Conservation (phyloP, 64 coral and sea anemone species). For the Trachythela sp. region DNA sequence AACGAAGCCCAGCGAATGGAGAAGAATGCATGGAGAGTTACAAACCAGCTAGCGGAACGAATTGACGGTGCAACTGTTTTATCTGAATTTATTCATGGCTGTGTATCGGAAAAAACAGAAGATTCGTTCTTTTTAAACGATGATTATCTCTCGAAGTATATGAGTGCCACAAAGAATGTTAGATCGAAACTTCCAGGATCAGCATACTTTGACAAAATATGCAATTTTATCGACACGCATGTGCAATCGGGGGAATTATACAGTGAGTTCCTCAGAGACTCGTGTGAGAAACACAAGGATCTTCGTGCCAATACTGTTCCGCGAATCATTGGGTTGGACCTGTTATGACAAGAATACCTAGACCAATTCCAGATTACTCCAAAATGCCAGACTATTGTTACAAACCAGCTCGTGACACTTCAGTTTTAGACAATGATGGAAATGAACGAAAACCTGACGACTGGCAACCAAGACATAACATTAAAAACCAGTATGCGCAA, state of each 20-base stretch:
- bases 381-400: slow-evolving; percentile 54
- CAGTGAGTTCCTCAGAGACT: slow-evolving; percentile 64
- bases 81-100: slow-evolving; percentile 51
- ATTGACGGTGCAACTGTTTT: slow-evolving; percentile 50
- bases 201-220: slow-evolving; percentile 64
- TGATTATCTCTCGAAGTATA: slow-evolving; percentile 58
- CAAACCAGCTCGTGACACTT: slow-evolving; percentile 52
- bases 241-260: slow-evolving; percentile 64
- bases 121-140: slow-evolving; percentile 68
- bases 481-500: no score
- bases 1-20: slow-evolving; percentile 20
- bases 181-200: slow-evolving; percentile 40
- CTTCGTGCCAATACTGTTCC: slow-evolving; percentile 52
- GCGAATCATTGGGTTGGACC: slow-evolving; percentile 53
- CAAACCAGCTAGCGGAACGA: slow-evolving; percentile 33
- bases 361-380: slow-evolving; percentile 49
- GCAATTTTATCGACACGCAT: slow-evolving; percentile 59
- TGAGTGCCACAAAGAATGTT: slow-evolving; percentile 59
- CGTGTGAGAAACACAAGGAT: slow-evolving; percentile 54
- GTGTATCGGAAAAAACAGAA: slow-evolving; percentile 60
- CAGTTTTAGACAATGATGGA: slow-evolving; percentile 54
- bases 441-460: slow-evolving; percentile 65
- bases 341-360: slow-evolving; percentile 39
- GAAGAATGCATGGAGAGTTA: slow-evolving; percentile 23
- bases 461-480: slow-evolving; percentile 37